Evolutionary conservation across 2,113 vertebrate species (phyloP), one percentile per base, ranked within the genome.

Genomic region (human (Homo sapiens)): DNA sequence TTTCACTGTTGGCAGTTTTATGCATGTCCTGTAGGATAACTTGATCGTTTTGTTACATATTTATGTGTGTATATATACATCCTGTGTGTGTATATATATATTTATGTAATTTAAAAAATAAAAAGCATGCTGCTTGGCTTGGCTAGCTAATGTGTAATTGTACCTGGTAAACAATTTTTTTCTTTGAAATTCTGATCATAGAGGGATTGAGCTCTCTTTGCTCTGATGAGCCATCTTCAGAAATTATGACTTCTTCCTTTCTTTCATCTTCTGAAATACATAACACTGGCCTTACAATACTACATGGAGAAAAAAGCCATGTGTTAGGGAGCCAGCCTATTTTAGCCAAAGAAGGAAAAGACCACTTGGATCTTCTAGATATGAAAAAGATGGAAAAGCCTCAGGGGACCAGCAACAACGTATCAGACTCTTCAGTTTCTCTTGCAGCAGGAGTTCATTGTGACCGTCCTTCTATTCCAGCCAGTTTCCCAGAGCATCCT

Each of bases 301-400:
- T 61, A 0, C 97, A 97, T 96, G 99, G 90, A 96, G 96, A 99
- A 97, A 98, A 95, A 88, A 94, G 50, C 8, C 12, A 76, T 87
- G 43, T 57, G 83, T 83, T 88, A 91, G 91, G 43, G 87, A 90
- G 84, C 76, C 95, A 98, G 35, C 23, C 94, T 43, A 0, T 79
- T 70, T 68, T 70, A 93, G 79, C 89, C 45, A 30, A 98, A 98
- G 40, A 98, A 99, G 97, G 95, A 99, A 97, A 99, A 97, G 99
- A 98, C 27, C 48, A 55, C 98, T n/a, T 98, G 99, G 90, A 95
- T 98, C 98, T 78, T 82, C 48, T 59, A 40, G 79, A 93, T 81
- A 57, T 17, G 76, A 96, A 88, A 96, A 89, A 55, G 43, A 75
- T 76, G 81, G 87, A 81, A 52, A 64, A 45, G 27, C 57, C 85